Evolutionary conservation across 2,888 invertebrate genomes (phyloP).

Genomic region (Cetonia aurata): DNA sequence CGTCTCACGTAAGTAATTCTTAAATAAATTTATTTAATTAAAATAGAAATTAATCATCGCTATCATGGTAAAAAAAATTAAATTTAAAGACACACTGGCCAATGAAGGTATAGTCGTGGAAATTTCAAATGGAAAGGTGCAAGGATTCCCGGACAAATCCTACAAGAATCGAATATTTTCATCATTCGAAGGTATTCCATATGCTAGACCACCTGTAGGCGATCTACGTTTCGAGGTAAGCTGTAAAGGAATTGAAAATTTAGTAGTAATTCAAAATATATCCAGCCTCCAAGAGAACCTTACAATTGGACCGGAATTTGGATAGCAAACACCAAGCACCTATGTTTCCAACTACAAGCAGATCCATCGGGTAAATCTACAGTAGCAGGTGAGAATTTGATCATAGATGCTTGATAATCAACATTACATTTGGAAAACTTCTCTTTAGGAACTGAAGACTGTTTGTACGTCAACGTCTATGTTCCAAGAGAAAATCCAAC

Average conservation of each 20-base stretch:
- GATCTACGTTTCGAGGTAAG: constrained; percentile 21
- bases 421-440: neutral
- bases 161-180: constrained; percentile 38
- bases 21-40: too few species aligned
- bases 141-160: constrained; percentile 27
- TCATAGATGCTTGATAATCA: neutral
- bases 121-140: constrained; percentile 35
- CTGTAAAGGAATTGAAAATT: neutral
- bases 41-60: too few species aligned
- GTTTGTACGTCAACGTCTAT: constrained; percentile 74
- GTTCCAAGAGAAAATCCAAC: constrained; percentile 68
- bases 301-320: constrained; percentile 49
- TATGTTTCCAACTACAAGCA: constrained; percentile 42
- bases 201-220: constrained; percentile 41
- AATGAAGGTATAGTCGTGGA: neutral
- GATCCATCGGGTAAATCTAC: neutral
- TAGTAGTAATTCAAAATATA: too few species aligned
- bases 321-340: constrained; percentile 46
- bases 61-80: too few species aligned
- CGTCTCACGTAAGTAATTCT: too few species aligned
- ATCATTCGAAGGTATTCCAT: constrained; percentile 42
- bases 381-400: neutral
- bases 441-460: constrained; percentile 73
- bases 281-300: constrained; percentile 46
- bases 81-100: too few species aligned